phyloP scores from a whole-genome alignment of 2,797 vertebrate species.

The Percopsis omiscomaycus region DNA sequence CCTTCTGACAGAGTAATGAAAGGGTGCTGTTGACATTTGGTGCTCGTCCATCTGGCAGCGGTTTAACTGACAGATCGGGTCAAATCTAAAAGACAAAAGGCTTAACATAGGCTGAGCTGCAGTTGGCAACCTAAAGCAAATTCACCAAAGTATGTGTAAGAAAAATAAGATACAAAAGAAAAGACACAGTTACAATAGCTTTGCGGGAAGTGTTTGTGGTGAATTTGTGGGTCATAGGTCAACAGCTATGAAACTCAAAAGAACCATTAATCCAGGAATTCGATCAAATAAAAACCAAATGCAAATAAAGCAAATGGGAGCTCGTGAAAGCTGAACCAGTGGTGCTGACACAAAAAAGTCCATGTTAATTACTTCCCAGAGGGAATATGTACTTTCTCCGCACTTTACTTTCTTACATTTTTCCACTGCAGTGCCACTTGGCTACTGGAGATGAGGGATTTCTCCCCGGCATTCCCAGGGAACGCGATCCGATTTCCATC shows the following conservation, averaged over 20 bases:
- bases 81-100: not conserved
- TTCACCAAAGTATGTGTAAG: not conserved
- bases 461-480: conserved; percentile 32
- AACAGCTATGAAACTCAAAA: no score
- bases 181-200: not conserved
- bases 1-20: conserved; percentile 19
- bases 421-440: conserved; percentile 30
- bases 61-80: not conserved
- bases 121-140: no score
- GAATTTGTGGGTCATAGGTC: no score
- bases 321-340: conserved; percentile 54
- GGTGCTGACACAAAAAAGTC: conserved; percentile 56
- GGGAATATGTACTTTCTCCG: conserved; percentile 51
- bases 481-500: conserved; percentile 50
- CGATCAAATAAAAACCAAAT: not conserved
- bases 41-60: conserved; percentile 2
- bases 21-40: conserved; percentile 17
- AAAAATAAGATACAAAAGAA: not conserved
- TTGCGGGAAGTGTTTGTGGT: not conserved
- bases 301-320: conserved; percentile 49
- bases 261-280: conserved; percentile 9
- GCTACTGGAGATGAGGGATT: conserved; percentile 25
- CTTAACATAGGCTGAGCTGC: not conserved
- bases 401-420: not conserved
- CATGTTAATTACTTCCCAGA: conserved; percentile 66